phyloP scores from a whole-genome alignment of 23 tunicate species.

The Botrylloides violaceus region DNA sequence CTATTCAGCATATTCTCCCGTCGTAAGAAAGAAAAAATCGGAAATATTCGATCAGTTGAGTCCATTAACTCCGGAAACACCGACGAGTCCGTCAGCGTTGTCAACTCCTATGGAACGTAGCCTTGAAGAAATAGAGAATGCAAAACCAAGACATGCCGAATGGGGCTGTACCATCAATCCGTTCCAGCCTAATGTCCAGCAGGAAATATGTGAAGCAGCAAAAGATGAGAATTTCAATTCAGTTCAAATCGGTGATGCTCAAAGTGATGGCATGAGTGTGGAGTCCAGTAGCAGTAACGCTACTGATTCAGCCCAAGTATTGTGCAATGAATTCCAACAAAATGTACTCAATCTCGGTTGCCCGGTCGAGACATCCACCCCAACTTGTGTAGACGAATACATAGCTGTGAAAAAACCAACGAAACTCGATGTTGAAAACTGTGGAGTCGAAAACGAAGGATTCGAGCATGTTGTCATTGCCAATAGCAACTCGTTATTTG shows the following conservation, averaged over 20 bases:
- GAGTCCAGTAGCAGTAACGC: constrained; percentile 8
- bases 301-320: background rate
- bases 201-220: background rate
- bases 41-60: background rate
- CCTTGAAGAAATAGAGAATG: background rate
- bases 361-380: constrained; percentile 29
- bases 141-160: constrained; percentile 1
- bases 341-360: background rate
- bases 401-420: constrained; percentile 7
- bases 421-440: constrained; percentile 16
- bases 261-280: background rate
- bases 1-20: constrained; percentile 5
- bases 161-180: background rate
- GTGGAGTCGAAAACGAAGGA: constrained; percentile 62
- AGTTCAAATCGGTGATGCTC: background rate
- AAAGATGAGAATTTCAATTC: background rate
- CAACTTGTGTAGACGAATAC: constrained; percentile 14
- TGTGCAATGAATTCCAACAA: constrained; percentile 7
- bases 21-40: constrained; percentile 8
- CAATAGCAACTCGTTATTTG: constrained; percentile 66
- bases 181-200: constrained; percentile 4
- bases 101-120: constrained; percentile 1
- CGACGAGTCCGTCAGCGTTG: background rate
- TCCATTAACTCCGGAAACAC: constrained; percentile 4
- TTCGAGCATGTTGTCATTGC: constrained; percentile 38